Percentiles rank a stretch among this genome's conserved stretches.
Conservation (phyloP, 2,888 invertebrate genomes). For the Spialia ferax region DNA sequence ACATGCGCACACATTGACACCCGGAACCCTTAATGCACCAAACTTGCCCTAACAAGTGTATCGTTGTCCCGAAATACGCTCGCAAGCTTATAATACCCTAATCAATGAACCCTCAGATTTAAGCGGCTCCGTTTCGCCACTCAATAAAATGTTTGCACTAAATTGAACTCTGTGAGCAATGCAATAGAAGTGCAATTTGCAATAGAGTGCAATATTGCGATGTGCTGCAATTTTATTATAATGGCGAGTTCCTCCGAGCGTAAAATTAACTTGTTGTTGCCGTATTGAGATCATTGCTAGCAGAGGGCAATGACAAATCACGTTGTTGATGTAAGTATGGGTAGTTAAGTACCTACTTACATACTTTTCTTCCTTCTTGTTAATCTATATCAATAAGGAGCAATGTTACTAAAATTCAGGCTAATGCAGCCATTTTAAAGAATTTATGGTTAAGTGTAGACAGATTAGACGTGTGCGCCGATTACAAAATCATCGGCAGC, state of each 20-base stretch:
- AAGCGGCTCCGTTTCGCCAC: slow-evolving; percentile 40
- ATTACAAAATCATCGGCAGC: too few relatives aligned
- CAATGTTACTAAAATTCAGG: too few relatives aligned
- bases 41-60: slow-evolving; percentile 50
- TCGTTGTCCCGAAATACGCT: slow-evolving; percentile 69
- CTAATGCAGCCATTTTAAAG: too few relatives aligned
- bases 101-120: slow-evolving; percentile 74
- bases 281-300: slow-evolving; percentile 38
- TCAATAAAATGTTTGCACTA: slow-evolving; percentile 11
- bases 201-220: background rate
- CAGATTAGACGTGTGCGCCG: too few relatives aligned
- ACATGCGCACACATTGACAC: slow-evolving; percentile 35
- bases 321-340: slow-evolving; percentile 13
- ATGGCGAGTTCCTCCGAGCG: slow-evolving; percentile 33
- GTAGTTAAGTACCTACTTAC: background rate
- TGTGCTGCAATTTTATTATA: slow-evolving; percentile 37
- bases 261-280: slow-evolving; percentile 39
- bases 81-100: slow-evolving; percentile 74
- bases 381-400: too few relatives aligned
- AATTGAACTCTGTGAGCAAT: slow-evolving; percentile 14
- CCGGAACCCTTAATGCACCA: slow-evolving; percentile 47
- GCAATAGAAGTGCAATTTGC: slow-evolving; percentile 21
- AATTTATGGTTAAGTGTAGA: too few relatives aligned
- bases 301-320: slow-evolving; percentile 30
- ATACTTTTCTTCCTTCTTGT: too few relatives aligned